Evolutionary conservation across 2,113 vertebrate genomes (phyloP).

Genomic region (Condylura cristata): DNA sequence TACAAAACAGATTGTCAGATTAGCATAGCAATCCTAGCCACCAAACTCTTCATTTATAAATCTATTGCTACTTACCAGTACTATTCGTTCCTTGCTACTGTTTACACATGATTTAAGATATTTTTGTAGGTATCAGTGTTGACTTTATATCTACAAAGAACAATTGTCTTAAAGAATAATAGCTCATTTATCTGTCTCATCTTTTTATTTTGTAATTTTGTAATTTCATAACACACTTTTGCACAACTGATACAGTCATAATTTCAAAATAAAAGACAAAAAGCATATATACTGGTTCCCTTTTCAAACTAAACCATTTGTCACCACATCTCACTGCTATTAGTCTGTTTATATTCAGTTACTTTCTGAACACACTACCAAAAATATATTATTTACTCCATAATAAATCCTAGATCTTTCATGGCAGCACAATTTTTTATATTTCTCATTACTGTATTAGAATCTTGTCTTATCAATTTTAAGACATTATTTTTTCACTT

Average conservation of each 20-base stretch:
- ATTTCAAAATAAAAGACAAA: neutral
- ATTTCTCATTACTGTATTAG: neutral
- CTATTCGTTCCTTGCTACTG: neutral
- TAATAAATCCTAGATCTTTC: neutral
- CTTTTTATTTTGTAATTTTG: neutral
- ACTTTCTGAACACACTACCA: neutral
- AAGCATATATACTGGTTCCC: neutral
- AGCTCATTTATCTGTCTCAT: neutral
- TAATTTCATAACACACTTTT: neutral
- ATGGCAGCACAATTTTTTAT: neutral
- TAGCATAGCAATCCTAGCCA: neutral
- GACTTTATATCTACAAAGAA: neutral
- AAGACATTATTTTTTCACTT: too few relatives aligned
- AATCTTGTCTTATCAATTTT: constrained; percentile 27
- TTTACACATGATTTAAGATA: neutral
- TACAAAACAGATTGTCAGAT: neutral
- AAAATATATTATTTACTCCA: neutral
- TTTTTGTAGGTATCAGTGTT: neutral
- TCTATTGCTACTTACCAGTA: neutral
- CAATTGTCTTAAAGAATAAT: neutral
- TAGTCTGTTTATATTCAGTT: neutral
- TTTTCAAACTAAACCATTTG: neutral
- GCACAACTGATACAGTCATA: neutral
- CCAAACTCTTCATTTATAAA: neutral
- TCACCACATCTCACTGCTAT: neutral